Evolutionary conservation across 2,113 vertebrate genomes (phyloP).

Genomic region (Cromileptes altivelis): DNA sequence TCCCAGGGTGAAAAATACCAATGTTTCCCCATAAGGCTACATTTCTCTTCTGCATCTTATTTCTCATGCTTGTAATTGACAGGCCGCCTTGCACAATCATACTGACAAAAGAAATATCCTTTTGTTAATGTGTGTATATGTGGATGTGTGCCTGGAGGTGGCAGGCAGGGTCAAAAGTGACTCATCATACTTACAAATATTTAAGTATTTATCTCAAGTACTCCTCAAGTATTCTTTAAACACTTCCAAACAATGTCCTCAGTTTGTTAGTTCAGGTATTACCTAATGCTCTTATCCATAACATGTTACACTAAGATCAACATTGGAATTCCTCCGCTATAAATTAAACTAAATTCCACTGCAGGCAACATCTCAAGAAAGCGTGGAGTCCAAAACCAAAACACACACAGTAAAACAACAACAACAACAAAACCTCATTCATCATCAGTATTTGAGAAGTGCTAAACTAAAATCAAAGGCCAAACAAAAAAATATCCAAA

Average conservation of each 20-base stretch:
- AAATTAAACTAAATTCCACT: conserved; percentile 35
- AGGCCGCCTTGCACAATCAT: conserved; percentile 7
- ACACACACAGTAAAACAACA: conserved; percentile 14
- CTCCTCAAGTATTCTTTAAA: conserved; percentile 52
- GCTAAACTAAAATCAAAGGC: neutral
- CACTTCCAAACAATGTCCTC: conserved; percentile 50
- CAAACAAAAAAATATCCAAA: neutral
- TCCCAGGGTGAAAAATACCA: too few species aligned
- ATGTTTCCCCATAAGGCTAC: neutral
- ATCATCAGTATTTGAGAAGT: neutral
- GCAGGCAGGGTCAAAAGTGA: conserved; percentile 38
- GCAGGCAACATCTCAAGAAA: conserved; percentile 11
- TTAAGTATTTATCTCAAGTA: conserved; percentile 46
- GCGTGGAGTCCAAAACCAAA: neutral
- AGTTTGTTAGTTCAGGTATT: conserved; percentile 35
- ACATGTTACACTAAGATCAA: conserved; percentile 52
- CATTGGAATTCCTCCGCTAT: conserved; percentile 8
- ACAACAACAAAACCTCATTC: neutral
- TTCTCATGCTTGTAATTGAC: conserved; percentile 12
- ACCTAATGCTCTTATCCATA: conserved; percentile 22
- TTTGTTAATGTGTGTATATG: conserved; percentile 5
- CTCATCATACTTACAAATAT: conserved; percentile 55
- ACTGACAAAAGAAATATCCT: conserved; percentile 1
- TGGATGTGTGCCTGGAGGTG: neutral
- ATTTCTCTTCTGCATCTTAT: conserved; percentile 26